Conservation (phyloP, 53 echinoderm and acorn worm genomes). For the Holothuria leucospilota region DNA sequence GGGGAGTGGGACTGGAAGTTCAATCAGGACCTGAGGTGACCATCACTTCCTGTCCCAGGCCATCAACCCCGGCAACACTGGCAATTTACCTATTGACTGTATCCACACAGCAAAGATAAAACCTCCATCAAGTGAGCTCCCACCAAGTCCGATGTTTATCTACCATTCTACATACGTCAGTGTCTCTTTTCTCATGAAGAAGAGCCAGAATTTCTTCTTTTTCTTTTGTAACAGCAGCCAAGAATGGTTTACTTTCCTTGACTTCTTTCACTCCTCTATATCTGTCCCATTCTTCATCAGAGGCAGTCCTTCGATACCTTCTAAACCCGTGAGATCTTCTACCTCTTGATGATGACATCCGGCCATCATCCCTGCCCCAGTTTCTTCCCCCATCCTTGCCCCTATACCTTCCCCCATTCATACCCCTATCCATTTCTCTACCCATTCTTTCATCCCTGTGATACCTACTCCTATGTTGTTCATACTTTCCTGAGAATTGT, state of each 20-base stretch:
- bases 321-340: conserved; percentile 2
- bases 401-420: not conserved
- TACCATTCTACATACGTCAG: not conserved
- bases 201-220: conserved; percentile 46
- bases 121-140: not conserved
- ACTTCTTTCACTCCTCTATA: conserved; percentile 62
- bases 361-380: not conserved
- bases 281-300: conserved; percentile 56
- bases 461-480: not conserved
- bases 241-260: conserved; percentile 76
- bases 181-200: conserved; percentile 17
- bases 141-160: not conserved
- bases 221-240: conserved; percentile 14
- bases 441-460: not conserved
- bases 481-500: too few relatives aligned
- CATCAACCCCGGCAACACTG: too few relatives aligned
- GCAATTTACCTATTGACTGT: too few relatives aligned
- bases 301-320: conserved; percentile 12
- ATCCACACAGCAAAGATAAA: too few relatives aligned
- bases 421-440: not conserved
- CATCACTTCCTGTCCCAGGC: too few relatives aligned
- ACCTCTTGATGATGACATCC: conserved; percentile 16
- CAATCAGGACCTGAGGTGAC: too few relatives aligned
- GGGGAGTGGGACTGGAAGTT: too few relatives aligned
- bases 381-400: not conserved